Base-by-base conservation (phyloP, 2,797 vertebrate species). In the Scleropages formosus region DNA sequence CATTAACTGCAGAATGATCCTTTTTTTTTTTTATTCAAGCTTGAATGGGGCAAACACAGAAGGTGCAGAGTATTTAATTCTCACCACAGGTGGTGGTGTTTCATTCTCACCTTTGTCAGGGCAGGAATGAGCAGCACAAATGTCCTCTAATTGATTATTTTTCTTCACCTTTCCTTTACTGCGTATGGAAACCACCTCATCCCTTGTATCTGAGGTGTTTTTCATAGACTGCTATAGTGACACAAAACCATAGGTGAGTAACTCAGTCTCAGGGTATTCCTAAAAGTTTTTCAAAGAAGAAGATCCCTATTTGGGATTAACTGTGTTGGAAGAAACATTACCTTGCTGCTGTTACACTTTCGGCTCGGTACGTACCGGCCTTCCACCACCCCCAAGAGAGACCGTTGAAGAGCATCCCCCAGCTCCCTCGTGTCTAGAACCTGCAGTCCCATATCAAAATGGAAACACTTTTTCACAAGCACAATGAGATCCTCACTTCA, bases 401-500 rank as follows among this genome's bases (percentile, higher is more conserved):
- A 84, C 51, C 87, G 83, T 46, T 71, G 73, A 1, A 94, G 75
- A 2, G 85, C 85, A 24, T 73, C 59, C 1, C 80, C 79, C 53
- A 93, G 64, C 20, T 89, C 82, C 73, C 75, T 83, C 20, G 90
- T 92, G 82, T 88, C 85, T 69, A 16, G 8, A 18, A 90, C 92
- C 92, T 94, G 47, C 39, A 77, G 85, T 75, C 82, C 18, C 78
- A 4, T 75, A 15, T 71, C n/a, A 75, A 24, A 6, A 49, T 22
- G 24, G 22, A 60, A 22, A 51, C 26, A 58, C 49, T 51, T 26
- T 12, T 67, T 62, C 20, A 63, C 49, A 53, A 8, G 70, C 12
- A 74, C 44, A 75, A 44, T 56, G 4, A 20, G 8, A 73, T 20
- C 56, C 31, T n/a, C 18, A 67, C 20, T 16, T 44, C 20, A 15